Evolutionary conservation across 1,140 invertebrate genomes (phyloP), one percentile per base, ranked within the genome.

Genomic region (Eufriesea mexicana): DNA sequence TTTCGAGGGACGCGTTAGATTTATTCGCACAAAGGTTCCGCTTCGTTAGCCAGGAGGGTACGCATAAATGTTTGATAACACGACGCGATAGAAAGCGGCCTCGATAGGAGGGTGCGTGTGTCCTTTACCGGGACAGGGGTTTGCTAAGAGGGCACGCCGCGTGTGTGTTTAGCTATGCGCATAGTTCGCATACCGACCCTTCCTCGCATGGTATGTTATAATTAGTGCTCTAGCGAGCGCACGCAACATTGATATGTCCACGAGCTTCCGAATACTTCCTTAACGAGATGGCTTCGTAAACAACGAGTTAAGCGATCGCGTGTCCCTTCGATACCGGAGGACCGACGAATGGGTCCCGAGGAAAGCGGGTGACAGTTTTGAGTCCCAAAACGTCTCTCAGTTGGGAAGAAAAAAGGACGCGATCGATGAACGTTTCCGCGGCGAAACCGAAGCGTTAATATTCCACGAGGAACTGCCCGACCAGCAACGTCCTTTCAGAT

Each of bases 161-260:
- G n/a, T 25, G 61, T 9, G 45, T 45, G 86, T 84, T 75, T 54
- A 62, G 81, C 72, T 42, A 71, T 47, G 85, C 59, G 81, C 89
- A 89, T 90, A 87, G 83, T 72, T 89, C 73, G 89, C 89, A 89
- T 90, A 86, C 87, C 89, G 62, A 77, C 57, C 87, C 89, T 86
- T 89, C 87, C 87, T 84, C 83, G 75, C 89, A 62, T 88, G 89
- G 89, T 90, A 91, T 89, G 90, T 91, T 89, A 89, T 90, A 91
- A 91, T 91, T 90, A 91, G 90, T 84, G 83, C 75, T 79, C 35
- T 76, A 83, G 45, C 61, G 62, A 80, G 49, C 79, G 73, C 86
- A 89, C 82, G 84, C 84, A 90, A 89, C 89, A 89, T 91, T 74
- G 83, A 90, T 89, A 88, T 86, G 89, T 88, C 84, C 89, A 86